phyloP scores from a whole-genome alignment of 2,113 vertebrate species.

The Hydropotes inermis region DNA sequence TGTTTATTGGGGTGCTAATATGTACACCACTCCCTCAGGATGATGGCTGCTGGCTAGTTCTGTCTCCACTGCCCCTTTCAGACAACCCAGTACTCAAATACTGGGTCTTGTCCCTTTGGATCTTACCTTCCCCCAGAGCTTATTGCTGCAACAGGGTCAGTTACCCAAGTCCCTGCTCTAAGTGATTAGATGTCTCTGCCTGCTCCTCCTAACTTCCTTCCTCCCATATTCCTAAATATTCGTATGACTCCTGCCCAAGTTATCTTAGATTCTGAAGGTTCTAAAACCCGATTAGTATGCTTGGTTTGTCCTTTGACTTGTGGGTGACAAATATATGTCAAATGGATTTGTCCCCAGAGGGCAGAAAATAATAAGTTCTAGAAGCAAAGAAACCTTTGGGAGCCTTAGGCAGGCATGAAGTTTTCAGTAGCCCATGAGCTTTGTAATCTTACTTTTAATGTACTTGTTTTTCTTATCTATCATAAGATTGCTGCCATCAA shows the following conservation, averaged over 20 bases:
- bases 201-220: neutral
- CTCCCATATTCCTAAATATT: neutral
- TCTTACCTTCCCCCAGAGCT: neutral
- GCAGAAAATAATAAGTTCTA: constrained; percentile 38
- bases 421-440: neutral
- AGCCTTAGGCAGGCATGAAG: neutral
- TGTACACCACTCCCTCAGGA: neutral
- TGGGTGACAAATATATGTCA: constrained; percentile 12
- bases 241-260: neutral
- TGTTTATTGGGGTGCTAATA: neutral
- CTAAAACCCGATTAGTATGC: neutral
- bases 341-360: constrained; percentile 13
- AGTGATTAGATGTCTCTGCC: neutral
- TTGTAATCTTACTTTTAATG: constrained; percentile 19
- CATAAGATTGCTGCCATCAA: neutral
- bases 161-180: neutral
- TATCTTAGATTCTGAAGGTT: neutral
- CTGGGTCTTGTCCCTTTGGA: neutral
- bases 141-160: neutral
- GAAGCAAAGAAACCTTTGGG: constrained; percentile 7
- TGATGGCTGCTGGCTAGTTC: neutral
- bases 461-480: constrained; percentile 20
- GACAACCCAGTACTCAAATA: neutral
- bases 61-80: neutral
- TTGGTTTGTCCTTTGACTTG: constrained; percentile 15